These are phyloP conservation scores for Arnoldichthys spilopterus DNA, from an alignment of 2,797 vertebrate species.

Conservation along the genomic window DNA sequence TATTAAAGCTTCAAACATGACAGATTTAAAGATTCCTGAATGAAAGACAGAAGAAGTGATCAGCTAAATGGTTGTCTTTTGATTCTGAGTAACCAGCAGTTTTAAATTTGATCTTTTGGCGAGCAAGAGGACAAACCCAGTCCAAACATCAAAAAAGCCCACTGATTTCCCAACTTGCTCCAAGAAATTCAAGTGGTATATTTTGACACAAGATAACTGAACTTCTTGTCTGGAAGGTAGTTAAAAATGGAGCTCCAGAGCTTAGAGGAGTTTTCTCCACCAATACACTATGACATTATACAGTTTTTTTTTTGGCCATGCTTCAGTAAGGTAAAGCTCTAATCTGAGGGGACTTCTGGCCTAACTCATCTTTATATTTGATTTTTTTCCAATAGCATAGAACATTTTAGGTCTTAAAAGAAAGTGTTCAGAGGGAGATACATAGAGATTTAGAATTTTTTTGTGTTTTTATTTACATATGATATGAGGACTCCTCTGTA, in stretches of 20 bases:
- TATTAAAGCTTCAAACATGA: constrained; percentile 4
- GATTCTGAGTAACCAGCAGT: constrained; percentile 3
- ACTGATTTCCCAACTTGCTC: constrained; percentile 40
- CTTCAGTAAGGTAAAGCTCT: background rate
- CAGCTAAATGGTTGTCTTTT: constrained; percentile 34
- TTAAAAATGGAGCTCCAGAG: constrained; percentile 42
- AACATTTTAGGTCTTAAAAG: background rate
- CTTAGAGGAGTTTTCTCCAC: constrained; percentile 19
- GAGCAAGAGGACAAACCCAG: constrained; percentile 33
- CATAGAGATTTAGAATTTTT: background rate
- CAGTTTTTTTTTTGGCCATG: background rate
- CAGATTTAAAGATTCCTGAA: constrained; percentile 1
- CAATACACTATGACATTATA: constrained; percentile 18
- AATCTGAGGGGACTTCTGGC: background rate
- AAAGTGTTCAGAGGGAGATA: background rate
- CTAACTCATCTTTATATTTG: too few relatives aligned
- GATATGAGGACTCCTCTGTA: background rate
- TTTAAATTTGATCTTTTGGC: constrained; percentile 24
- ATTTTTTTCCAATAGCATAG: background rate
- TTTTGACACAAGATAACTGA: constrained; percentile 46
- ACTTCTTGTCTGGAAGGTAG: constrained; percentile 41
- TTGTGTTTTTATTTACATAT: too few relatives aligned
- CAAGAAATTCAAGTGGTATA: constrained; percentile 35
- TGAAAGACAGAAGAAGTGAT: constrained; percentile 15
- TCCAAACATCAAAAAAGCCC: constrained; percentile 34